A percentile compares a stretch with the other conserved stretches of the same genome.
Conservation (phyloP, 2,113 vertebrate genomes). For the Amphiprion ocellaris region DNA sequence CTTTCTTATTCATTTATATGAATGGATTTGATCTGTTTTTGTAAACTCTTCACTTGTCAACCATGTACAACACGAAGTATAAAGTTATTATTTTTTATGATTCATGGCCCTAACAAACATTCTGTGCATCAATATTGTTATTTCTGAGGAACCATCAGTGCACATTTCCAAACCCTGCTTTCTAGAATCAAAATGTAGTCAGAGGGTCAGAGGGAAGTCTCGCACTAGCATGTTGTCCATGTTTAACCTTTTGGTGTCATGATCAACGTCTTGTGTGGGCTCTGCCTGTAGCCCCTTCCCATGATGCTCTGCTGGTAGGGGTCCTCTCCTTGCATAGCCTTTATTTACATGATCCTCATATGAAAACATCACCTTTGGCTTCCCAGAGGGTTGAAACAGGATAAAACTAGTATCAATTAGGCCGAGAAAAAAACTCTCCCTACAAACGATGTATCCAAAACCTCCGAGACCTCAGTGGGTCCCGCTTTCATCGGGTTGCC, state of each 20-base stretch:
- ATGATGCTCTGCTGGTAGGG: constrained; percentile 75
- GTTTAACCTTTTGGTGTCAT: constrained; percentile 66
- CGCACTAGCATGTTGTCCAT: constrained; percentile 64
- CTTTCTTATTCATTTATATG: too few species aligned
- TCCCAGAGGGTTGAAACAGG: constrained; percentile 68
- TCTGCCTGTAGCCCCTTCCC: constrained; percentile 74
- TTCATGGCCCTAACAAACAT: neutral
- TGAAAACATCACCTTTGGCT: constrained; percentile 82
- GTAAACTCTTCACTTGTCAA: too few species aligned
- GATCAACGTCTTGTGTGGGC: constrained; percentile 82
- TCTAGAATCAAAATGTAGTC: constrained; percentile 47
- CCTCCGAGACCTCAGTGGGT: constrained; percentile 49
- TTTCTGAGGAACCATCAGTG: neutral
- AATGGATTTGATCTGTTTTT: too few species aligned
- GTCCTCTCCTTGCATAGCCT: constrained; percentile 63
- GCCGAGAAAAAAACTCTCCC: constrained; percentile 47
- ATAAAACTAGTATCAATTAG: constrained; percentile 79
- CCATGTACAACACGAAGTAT: too few species aligned
- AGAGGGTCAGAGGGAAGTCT: constrained; percentile 45
- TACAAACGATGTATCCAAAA: constrained; percentile 60
- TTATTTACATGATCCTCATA: constrained; percentile 78
- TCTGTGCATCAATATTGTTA: neutral
- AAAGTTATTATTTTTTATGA: neutral
- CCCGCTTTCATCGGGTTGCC: constrained; percentile 66
- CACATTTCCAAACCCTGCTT: constrained; percentile 12